Conservation (phyloP, 2,888 invertebrate species). For the Gnatocerus cornutus region DNA sequence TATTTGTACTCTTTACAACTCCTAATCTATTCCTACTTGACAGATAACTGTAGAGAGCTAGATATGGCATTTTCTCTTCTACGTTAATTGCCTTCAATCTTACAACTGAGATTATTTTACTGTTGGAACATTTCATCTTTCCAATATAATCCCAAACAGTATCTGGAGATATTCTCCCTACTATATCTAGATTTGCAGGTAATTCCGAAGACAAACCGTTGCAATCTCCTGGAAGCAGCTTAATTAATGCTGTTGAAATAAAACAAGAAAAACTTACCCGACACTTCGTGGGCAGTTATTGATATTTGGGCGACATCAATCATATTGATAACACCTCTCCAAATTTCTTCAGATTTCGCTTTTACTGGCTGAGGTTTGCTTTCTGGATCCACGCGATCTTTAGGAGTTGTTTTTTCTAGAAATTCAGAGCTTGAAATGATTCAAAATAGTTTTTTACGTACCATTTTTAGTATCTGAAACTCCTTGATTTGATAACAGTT, state of each 20-base stretch:
- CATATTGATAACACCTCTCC: slow-evolving; percentile 93
- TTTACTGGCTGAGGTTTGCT: slow-evolving; percentile 54
- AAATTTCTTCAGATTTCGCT: slow-evolving; percentile 69
- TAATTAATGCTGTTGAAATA: neutral
- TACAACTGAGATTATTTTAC: slow-evolving; percentile 90
- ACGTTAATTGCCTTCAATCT: slow-evolving; percentile 86
- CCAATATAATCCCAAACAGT: slow-evolving; percentile 95
- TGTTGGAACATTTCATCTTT: slow-evolving; percentile 90
- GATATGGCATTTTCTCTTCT: slow-evolving; percentile 89
- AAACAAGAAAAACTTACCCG: slow-evolving; percentile 61
- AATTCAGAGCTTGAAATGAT: slow-evolving; percentile 29
- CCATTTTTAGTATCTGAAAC: slow-evolving; percentile 36
- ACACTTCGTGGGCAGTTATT: slow-evolving; percentile 86
- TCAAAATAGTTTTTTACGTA: slow-evolving; percentile 13
- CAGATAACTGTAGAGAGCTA: slow-evolving; percentile 90
- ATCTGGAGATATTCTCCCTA: slow-evolving; percentile 92
- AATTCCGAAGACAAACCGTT: slow-evolving; percentile 82
- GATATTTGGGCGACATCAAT: slow-evolving; percentile 92
- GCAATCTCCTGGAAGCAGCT: slow-evolving; percentile 76
- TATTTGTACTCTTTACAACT: slow-evolving; percentile 86
- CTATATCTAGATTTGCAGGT: slow-evolving; percentile 86
- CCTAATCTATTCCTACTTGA: slow-evolving; percentile 88
- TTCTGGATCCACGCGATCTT: slow-evolving; percentile 41
- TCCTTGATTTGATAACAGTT: slow-evolving; percentile 46
- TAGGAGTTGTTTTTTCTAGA: slow-evolving; percentile 50